Evolutionary conservation across 1,140 invertebrate species (phyloP).

Genomic region (Ceratoteleas bidentatus): DNA sequence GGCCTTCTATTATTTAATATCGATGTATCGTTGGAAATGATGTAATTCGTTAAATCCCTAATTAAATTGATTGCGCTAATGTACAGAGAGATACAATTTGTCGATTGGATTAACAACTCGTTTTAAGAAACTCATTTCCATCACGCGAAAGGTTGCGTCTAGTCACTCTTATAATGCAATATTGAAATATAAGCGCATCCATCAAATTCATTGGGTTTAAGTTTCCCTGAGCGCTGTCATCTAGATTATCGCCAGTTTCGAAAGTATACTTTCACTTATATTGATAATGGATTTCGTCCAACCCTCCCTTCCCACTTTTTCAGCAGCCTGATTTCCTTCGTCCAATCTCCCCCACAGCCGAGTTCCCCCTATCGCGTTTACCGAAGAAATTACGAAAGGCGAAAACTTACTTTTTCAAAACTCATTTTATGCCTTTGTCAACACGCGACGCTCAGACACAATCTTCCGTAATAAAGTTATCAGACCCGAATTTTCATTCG

Average conservation of each 20-base stretch:
- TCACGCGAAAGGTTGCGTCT: constrained; percentile 6
- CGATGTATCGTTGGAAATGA: no score
- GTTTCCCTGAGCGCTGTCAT: constrained; percentile 19
- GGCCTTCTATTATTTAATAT: no score
- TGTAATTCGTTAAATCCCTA: no score
- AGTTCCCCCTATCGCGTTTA: constrained; percentile 35
- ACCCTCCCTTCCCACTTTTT: constrained; percentile 24
- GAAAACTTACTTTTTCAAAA: constrained; percentile 21
- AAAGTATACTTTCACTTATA: constrained; percentile 26
- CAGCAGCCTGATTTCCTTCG: constrained; percentile 21
- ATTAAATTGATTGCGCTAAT: no score
- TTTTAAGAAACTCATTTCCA: constrained; percentile 3
- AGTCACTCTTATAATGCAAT: constrained; percentile 19
- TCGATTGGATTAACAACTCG: not conserved
- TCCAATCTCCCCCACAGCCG: constrained; percentile 27
- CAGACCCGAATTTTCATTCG: constrained; percentile 7
- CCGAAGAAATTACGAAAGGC: constrained; percentile 34
- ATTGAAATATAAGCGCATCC: constrained; percentile 26
- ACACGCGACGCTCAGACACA: constrained; percentile 14
- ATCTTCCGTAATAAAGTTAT: constrained; percentile 21
- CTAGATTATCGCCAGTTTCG: constrained; percentile 32
- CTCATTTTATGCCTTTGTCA: constrained; percentile 30
- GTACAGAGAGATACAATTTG: not conserved
- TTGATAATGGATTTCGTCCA: constrained; percentile 40
- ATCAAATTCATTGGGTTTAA: constrained; percentile 36